phyloP scores from a whole-genome alignment of 1,140 invertebrate species.

The Ceratitis capitata region DNA sequence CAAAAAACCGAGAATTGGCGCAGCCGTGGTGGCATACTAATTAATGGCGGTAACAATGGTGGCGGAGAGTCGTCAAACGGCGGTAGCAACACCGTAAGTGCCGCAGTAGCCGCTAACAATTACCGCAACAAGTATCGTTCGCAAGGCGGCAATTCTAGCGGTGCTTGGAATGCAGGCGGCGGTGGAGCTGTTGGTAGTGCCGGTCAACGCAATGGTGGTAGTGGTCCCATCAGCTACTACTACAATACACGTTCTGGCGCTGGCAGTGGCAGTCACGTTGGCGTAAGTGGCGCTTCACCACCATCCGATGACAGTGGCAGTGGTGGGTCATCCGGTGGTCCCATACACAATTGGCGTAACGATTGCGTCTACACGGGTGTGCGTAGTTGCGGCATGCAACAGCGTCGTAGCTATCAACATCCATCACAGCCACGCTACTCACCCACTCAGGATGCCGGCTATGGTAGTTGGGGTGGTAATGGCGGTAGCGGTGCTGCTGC shows the following conservation, averaged over 20 bases:
- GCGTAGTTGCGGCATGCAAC: constrained; percentile 51
- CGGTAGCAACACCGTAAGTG: constrained; percentile 13
- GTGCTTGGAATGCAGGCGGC: neutral
- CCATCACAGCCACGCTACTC: constrained; percentile 38
- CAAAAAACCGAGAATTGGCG: constrained; percentile 58
- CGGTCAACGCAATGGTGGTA: neutral
- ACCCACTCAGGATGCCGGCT: neutral
- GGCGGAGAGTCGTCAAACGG: constrained; percentile 49
- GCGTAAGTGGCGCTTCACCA: constrained; percentile 54
- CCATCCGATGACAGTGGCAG: constrained; percentile 49
- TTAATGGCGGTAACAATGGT: constrained; percentile 50
- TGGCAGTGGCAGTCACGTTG: constrained; percentile 50
- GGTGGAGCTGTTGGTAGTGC: too few species aligned
- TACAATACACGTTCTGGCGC: constrained; percentile 21
- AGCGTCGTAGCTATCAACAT: constrained; percentile 41
- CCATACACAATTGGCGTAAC: constrained; percentile 61
- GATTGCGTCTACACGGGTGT: constrained; percentile 55
- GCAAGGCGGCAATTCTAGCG: neutral
- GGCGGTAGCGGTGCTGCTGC: neutral
- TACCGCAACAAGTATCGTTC: constrained; percentile 40
- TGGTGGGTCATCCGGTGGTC: constrained; percentile 6
- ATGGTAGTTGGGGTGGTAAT: neutral
- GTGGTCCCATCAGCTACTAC: neutral
- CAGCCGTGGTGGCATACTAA: constrained; percentile 55
- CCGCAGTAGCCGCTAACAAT: constrained; percentile 31